A percentile compares a stretch with the other conserved stretches of the same genome.
Evolutionary conservation across 2,888 invertebrate genomes (phyloP).

Genomic region (Laspeyria flexula): DNA sequence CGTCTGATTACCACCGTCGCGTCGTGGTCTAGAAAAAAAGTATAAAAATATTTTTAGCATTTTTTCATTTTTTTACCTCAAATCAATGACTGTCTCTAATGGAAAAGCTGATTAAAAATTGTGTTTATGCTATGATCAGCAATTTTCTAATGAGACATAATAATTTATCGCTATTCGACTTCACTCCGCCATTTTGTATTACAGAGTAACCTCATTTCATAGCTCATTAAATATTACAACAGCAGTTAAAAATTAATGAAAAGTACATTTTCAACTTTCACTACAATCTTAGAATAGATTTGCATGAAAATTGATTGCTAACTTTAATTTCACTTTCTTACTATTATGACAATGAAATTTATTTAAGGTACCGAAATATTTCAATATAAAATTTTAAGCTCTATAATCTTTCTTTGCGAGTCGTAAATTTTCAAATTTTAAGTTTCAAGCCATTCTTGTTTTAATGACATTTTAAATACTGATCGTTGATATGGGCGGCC

Average conservation of each 20-base stretch:
- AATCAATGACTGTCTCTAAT: too few relatives aligned
- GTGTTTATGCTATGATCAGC: neutral
- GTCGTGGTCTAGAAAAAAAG: too few relatives aligned
- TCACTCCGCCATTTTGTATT: neutral
- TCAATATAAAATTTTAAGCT: neutral
- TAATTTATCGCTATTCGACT: neutral
- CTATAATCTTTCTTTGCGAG: neutral
- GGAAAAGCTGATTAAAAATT: too few relatives aligned
- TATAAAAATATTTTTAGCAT: too few relatives aligned
- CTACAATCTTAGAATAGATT: slow-evolving; percentile 13
- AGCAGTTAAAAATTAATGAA: neutral
- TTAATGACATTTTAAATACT: slow-evolving; percentile 6
- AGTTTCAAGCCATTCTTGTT: neutral
- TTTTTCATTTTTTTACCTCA: too few relatives aligned
- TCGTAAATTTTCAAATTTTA: slow-evolving; percentile 1
- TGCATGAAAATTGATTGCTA: slow-evolving; percentile 8
- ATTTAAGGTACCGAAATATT: slow-evolving; percentile 3
- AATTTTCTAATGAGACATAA: neutral
- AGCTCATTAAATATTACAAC: neutral
- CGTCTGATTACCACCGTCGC: too few relatives aligned
- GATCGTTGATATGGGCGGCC: slow-evolving; percentile 45
- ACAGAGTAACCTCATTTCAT: neutral
- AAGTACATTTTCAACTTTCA: slow-evolving; percentile 8
- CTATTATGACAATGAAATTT: slow-evolving; percentile 4
- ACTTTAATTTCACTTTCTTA: slow-evolving; percentile 7